These are phyloP conservation scores for Pygoscelis adeliae DNA, from an alignment of 2,113 vertebrate species.

Conservation along the genomic window DNA sequence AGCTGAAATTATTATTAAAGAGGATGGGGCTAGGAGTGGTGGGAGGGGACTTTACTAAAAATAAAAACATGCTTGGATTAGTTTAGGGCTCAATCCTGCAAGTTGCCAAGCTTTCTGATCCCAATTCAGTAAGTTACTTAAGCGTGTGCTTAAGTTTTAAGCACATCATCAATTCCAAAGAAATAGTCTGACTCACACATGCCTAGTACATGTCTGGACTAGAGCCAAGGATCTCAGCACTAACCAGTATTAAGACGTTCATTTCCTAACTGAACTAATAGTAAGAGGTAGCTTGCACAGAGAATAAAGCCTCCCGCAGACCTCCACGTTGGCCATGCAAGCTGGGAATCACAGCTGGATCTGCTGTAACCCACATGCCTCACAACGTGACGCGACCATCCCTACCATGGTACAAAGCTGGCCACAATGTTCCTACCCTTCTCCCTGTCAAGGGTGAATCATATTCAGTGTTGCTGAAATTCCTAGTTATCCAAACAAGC, in stretches of 20 bases:
- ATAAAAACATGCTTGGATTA: not conserved
- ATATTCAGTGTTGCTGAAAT: conserved; percentile 41
- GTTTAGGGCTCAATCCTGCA: not conserved
- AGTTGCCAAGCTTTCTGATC: conserved; percentile 31
- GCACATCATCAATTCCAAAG: conserved; percentile 44
- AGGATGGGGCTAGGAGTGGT: not conserved
- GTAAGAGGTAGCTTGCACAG: not conserved
- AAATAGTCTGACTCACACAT: conserved; percentile 54
- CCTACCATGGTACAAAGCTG: not conserved
- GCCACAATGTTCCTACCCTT: conserved; percentile 7
- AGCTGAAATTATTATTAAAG: not conserved
- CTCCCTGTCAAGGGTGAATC: conserved; percentile 34
- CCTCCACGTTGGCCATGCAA: not conserved
- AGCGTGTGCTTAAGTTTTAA: conserved; percentile 43
- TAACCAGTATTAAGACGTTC: not conserved
- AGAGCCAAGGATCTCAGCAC: conserved; percentile 8
- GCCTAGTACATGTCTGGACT: not conserved
- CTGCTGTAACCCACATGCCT: not conserved
- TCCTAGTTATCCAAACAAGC: conserved; percentile 47
- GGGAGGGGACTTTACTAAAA: not conserved
- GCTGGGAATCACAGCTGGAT: not conserved
- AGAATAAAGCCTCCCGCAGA: not conserved
- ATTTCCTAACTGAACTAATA: not conserved
- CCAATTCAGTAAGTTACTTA: conserved; percentile 57
- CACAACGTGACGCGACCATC: fast-evolving